Evolutionary conservation across 2,888 invertebrate species (phyloP).

Genomic region (Hydriomena furcata): DNA sequence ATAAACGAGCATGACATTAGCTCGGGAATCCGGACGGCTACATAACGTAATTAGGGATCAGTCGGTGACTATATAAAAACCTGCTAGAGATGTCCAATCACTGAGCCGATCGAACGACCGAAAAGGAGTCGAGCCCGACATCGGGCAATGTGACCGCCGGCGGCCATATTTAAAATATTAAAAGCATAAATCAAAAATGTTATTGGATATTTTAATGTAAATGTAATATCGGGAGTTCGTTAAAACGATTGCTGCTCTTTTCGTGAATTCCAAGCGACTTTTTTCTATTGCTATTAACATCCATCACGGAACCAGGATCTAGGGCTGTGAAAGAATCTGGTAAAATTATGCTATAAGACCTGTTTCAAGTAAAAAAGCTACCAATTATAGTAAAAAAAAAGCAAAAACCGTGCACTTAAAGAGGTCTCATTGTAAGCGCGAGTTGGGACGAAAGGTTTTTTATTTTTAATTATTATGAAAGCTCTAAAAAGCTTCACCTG

Average conservation of each 20-base stretch:
- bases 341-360: constrained; percentile 35
- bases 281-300: constrained; percentile 45
- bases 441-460: constrained; percentile 46
- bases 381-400: constrained; percentile 53
- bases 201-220: constrained; percentile 75
- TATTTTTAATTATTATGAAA: constrained; percentile 74
- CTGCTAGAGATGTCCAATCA: constrained; percentile 66
- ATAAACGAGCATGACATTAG: constrained; percentile 52
- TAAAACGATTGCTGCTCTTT: constrained; percentile 41
- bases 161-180: constrained; percentile 78
- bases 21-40: constrained; percentile 53
- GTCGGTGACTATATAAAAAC: constrained; percentile 56
- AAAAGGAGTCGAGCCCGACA: constrained; percentile 53
- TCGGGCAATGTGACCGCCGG: constrained; percentile 60
- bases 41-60: constrained; percentile 73
- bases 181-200: constrained; percentile 75
- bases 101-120: constrained; percentile 53
- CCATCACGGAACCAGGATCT: constrained; percentile 34
- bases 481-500: constrained; percentile 75
- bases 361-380: constrained; percentile 41
- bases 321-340: constrained; percentile 22
- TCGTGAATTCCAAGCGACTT: constrained; percentile 41
- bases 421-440: constrained; percentile 64
- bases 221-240: constrained; percentile 58
- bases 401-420: constrained; percentile 64